phyloP scores from a whole-genome alignment of 2,888 invertebrate species.

The Oasisia sp. region DNA sequence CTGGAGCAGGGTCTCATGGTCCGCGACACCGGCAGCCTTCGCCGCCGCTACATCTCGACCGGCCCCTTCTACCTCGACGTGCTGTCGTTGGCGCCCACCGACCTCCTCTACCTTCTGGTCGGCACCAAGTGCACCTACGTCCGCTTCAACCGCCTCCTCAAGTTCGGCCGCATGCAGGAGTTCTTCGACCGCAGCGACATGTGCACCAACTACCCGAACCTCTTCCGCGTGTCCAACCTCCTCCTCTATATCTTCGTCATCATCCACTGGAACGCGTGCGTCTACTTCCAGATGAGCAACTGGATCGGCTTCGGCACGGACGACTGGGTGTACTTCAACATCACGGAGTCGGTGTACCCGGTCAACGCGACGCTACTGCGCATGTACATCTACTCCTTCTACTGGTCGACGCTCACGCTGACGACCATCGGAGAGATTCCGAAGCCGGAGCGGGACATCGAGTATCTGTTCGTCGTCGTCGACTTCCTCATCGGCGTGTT shows the following conservation, averaged over 20 bases:
- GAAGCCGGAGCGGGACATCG: constrained; percentile 88
- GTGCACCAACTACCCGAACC: constrained; percentile 89
- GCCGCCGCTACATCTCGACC: constrained; percentile 56
- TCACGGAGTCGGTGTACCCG: constrained; percentile 26
- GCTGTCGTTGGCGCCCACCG: constrained; percentile 65
- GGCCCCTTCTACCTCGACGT: constrained; percentile 63
- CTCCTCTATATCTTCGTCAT: constrained; percentile 62
- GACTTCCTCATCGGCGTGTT: constrained; percentile 94
- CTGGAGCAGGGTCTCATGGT: constrained; percentile 66
- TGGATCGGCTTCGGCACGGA: constrained; percentile 87
- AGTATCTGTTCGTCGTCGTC: constrained; percentile 91
- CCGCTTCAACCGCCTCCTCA: constrained; percentile 71
- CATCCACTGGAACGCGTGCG: constrained; percentile 65
- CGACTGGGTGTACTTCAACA: constrained; percentile 71
- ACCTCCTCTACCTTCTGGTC: constrained; percentile 58
- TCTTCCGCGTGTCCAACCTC: constrained; percentile 62
- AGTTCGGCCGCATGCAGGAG: constrained; percentile 83
- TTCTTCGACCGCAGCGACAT: constrained; percentile 96
- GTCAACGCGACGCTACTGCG: constrained; percentile 28
- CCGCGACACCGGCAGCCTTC: constrained; percentile 55
- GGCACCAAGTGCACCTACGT: constrained; percentile 40
- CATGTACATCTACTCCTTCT: constrained; percentile 85
- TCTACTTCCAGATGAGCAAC: constrained; percentile 63
- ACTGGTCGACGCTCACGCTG: constrained; percentile 95
- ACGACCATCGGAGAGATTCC: constrained; percentile 92